Base-by-base conservation (phyloP, 2,113 vertebrate genomes). In the Crotalus helleri region DNA sequence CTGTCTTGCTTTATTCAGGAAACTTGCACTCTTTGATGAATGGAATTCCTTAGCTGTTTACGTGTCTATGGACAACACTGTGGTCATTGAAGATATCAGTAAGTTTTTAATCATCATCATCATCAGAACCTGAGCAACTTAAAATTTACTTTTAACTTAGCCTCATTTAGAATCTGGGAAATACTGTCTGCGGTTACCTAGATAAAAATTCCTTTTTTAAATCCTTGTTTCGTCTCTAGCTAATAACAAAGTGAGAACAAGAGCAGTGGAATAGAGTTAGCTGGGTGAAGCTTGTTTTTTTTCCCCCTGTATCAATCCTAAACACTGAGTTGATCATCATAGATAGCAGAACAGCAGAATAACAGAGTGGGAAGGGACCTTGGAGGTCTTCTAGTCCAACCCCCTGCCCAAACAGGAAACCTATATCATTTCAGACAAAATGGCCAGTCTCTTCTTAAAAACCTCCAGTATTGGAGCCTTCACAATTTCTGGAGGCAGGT, bases 61-160 rank as follows among this genome's bases (percentile, higher is more conserved):
- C 95, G 98, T 98, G 58, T 98, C 98, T 26, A 98, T 98, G 98
- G 98, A 98, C 97, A 98, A 98, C 88, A 98, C 98, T 4, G 98
- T 98, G 93, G 98, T 98, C 95, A 98, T 98, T 89, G 98, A 98
- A 97, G 98, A 98, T 95, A 98, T 98, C 96, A 98, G 98, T 98
- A 97, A 98, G 98, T 98, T 92, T 12, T 89, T 33, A 88, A 89
- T 89, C 4, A 74, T 91, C 1, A n/a, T 29, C 21, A 44, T 91
- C 1, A n/a, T 29, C 21, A 44, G 89, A 17, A 33, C 3, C 85
- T 58, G 55, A 55, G 10, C 53, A 24, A 3, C 2, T 19, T 53
- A 57, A 59, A 23, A 51, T 44, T 90, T 55, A 86, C 11, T 39
- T 24, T 55, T 19, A 23, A 13, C 59, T 86, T 51, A 44, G 24